Conservation (phyloP, 1,140 invertebrate genomes). For the Globodera rostochiensis region DNA sequence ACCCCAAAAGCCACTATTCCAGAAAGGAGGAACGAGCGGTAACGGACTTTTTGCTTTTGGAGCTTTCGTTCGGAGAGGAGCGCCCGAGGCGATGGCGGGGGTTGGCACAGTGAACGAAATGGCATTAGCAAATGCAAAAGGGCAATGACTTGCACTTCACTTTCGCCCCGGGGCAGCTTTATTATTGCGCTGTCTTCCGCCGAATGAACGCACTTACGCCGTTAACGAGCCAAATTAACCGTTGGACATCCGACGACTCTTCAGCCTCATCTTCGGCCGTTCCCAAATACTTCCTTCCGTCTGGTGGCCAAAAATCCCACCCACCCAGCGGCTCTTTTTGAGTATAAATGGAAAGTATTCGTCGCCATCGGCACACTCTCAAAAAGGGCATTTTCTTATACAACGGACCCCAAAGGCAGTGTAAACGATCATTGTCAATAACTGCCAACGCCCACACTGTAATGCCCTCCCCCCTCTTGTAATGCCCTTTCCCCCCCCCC, state of each 20-base stretch:
- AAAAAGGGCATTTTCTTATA: too few species aligned
- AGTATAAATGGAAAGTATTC: neutral
- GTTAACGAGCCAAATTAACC: neutral
- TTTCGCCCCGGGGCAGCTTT: neutral
- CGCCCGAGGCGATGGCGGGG: neutral
- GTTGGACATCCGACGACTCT: neutral
- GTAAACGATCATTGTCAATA: too few species aligned
- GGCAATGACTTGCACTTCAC: neutral
- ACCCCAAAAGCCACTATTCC: too few species aligned
- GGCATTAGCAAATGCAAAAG: neutral
- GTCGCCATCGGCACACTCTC: neutral
- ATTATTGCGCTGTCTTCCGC: neutral
- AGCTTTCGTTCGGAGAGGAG: too few species aligned
- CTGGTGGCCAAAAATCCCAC: neutral
- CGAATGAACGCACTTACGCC: neutral
- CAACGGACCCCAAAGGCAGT: too few species aligned
- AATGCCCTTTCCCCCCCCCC: too few species aligned
- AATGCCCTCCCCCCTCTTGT: too few species aligned
- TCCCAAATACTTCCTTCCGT: neutral
- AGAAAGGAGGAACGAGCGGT: neutral
- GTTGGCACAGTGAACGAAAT: neutral
- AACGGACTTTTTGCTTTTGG: neutral
- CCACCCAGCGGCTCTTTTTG: neutral
- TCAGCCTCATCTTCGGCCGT: neutral
- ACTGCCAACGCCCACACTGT: too few species aligned